These are phyloP conservation scores for Aplocera efformata DNA, from an alignment of 2,888 invertebrate species.

Conservation along the genomic window DNA sequence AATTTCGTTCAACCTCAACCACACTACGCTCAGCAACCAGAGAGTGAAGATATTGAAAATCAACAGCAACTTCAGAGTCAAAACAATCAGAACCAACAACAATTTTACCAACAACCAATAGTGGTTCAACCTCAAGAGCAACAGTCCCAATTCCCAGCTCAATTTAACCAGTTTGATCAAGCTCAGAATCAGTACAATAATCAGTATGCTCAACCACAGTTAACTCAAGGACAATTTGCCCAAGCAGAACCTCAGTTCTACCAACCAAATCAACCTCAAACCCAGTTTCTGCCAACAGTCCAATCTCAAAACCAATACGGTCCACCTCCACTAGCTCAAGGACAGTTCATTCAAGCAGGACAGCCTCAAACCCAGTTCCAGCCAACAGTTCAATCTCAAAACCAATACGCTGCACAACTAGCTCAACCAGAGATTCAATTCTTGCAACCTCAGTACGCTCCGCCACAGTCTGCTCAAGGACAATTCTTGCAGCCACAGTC, in stretches of 20 bases:
- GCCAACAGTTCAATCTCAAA: conserved; percentile 14
- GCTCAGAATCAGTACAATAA: conserved; percentile 21
- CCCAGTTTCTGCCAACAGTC: not conserved
- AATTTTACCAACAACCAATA: conserved; percentile 28
- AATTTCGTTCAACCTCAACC: conserved; percentile 28
- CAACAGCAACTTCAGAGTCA: conserved; percentile 5
- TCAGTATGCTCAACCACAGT: conserved; percentile 17
- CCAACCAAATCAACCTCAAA: conserved; percentile 4
- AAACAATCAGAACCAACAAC: conserved; percentile 20
- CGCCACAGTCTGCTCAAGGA: conserved; percentile 13
- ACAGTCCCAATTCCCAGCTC: conserved; percentile 24
- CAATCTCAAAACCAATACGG: not conserved
- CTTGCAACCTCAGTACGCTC: conserved; percentile 13
- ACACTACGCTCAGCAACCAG: conserved; percentile 24
- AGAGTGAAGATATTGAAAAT: conserved; percentile 1
- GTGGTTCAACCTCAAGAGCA: conserved; percentile 24
- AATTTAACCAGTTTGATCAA: conserved; percentile 21
- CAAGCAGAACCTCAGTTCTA: conserved; percentile 13
- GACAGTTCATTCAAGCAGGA: conserved; percentile 2
- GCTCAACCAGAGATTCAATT: conserved; percentile 17
- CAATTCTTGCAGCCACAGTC: conserved; percentile 7
- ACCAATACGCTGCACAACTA: conserved; percentile 12
- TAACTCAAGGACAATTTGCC: no score
- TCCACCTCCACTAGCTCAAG: conserved; percentile 2
- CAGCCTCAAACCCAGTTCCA: conserved; percentile 16